A percentile compares a stretch with the other conserved stretches of the same genome.
These are phyloP conservation scores for Tetragonisca angustula DNA, from an alignment of 2,888 invertebrate genomes.

Conservation along the genomic window DNA sequence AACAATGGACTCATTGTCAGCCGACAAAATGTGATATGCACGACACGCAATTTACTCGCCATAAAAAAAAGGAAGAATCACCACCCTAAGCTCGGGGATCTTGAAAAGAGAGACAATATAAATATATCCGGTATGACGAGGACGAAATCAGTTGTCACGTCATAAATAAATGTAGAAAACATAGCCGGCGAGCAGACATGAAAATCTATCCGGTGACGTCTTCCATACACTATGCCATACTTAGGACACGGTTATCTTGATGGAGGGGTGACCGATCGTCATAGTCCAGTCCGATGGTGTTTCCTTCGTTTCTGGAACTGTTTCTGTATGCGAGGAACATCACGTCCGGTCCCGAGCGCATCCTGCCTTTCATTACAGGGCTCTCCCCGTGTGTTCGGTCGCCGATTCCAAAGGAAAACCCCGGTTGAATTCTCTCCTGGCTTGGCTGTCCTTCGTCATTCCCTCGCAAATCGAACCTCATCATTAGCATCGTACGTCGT, in stretches of 20 bases:
- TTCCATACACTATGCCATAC: constrained; percentile 39
- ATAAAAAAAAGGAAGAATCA: too few relatives aligned
- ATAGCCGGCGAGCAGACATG: constrained; percentile 4
- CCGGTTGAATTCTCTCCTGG: constrained; percentile 34
- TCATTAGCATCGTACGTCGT: constrained; percentile 31
- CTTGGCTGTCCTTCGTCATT: constrained; percentile 38
- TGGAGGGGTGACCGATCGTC: constrained; percentile 47
- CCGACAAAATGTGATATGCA: too few relatives aligned
- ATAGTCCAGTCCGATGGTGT: constrained; percentile 64
- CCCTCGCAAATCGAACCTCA: constrained; percentile 32
- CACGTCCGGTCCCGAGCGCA: constrained; percentile 79
- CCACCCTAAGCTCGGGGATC: neutral
- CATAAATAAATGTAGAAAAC: constrained; percentile 34
- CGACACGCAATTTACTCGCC: too few relatives aligned
- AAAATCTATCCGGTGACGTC: constrained; percentile 46
- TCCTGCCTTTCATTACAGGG: constrained; percentile 77
- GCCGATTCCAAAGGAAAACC: constrained; percentile 61
- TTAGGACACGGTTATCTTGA: constrained; percentile 52
- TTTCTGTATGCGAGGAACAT: constrained; percentile 78
- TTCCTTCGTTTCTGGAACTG: constrained; percentile 83
- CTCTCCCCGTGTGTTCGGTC: constrained; percentile 44
- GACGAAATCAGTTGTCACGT: constrained; percentile 14
- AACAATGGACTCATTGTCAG: neutral
- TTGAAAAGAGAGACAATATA: neutral
- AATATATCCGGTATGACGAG: constrained; percentile 6